Base-by-base conservation (phyloP, 2,888 invertebrate species). In the Tiliacea citrago region DNA sequence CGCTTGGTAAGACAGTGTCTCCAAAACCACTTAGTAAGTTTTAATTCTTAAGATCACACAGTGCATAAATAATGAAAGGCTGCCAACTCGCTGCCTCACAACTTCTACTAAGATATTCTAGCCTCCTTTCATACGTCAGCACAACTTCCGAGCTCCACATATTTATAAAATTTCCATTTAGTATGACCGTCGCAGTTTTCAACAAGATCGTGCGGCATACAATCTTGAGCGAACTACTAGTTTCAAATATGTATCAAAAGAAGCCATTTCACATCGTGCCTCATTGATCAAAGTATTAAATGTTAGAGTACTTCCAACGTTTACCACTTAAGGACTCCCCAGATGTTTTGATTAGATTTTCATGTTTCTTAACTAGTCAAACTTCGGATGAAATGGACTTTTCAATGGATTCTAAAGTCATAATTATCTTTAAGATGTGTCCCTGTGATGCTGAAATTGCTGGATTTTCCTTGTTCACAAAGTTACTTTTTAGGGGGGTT, bases 281-380 rank as follows among this genome's bases (percentile, higher is more conserved):
- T 85, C 91, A 91, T 89, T 90, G 92, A 89, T 90, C 91, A 91
- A 90, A 90, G 91, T 87, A 89, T 91, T 90, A 86, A 77, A 90
- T 84, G 82, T 81, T 75, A 79, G 81, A 83, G 86, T 70, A 84
- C 82, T 84, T 69, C n/a, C 67, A 84, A 79, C 75, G 75, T 80
- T 81, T 75, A 75, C 84, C 88, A 86, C 87, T 90, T 86, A 84
- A 70, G 70, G 88, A 86, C 85, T 88, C 74, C 66, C 75, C 81
- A 88, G 88, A 87, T 91, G 89, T 90, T 90, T 89, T 92, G 91
- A 92, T 93, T 91, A 92, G 90, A 92, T 91, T 91, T 92, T 89
- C 88, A 88, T 90, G 89, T 86, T 89, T 82, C 79, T 65, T 74
- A 85, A 88, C 78, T 87, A 85, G 77, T 81, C 79, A 78, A 86